Evolutionary conservation across 2,113 vertebrate species (phyloP).

Genomic region (Calonectris borealis): DNA sequence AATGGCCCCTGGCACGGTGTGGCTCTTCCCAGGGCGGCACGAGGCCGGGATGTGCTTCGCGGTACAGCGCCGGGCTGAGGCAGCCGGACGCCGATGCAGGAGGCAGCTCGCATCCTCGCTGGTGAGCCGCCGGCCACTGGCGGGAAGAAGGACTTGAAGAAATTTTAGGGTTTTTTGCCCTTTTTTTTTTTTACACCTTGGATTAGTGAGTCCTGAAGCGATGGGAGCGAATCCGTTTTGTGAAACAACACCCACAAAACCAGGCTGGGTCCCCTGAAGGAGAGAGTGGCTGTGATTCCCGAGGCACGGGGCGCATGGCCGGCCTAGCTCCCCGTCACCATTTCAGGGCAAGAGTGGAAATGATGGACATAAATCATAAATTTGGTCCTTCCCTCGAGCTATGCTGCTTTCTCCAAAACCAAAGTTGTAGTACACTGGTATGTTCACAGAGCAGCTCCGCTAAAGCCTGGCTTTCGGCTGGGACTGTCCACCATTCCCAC

Average conservation of each 20-base stretch:
- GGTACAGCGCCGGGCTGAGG: not conserved
- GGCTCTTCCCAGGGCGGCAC: not conserved
- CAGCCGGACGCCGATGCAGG: not conserved
- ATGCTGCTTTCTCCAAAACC: not conserved
- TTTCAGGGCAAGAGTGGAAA: not conserved
- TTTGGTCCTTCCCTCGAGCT: rapidly evolving
- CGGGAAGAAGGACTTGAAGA: not conserved
- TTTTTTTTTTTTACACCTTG: not conserved
- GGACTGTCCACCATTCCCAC: not conserved
- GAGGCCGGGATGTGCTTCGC: not conserved
- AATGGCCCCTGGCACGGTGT: rapidly evolving
- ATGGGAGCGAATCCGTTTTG: not conserved
- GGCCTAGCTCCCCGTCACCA: not conserved
- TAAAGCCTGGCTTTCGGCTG: not conserved
- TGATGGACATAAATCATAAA: not conserved
- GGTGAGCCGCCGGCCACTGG: not conserved
- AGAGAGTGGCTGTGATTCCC: not conserved
- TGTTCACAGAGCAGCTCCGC: not conserved
- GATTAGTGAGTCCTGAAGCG: not conserved
- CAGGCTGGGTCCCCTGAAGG: not conserved
- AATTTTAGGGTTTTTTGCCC: rapidly evolving
- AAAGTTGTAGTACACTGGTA: not conserved
- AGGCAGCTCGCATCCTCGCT: not conserved
- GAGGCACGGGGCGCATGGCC: rapidly evolving
- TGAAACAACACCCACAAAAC: constrained; percentile 28